Evolutionary conservation across 2,797 vertebrate genomes (phyloP).

Genomic region (Sphenodon punctatus): DNA sequence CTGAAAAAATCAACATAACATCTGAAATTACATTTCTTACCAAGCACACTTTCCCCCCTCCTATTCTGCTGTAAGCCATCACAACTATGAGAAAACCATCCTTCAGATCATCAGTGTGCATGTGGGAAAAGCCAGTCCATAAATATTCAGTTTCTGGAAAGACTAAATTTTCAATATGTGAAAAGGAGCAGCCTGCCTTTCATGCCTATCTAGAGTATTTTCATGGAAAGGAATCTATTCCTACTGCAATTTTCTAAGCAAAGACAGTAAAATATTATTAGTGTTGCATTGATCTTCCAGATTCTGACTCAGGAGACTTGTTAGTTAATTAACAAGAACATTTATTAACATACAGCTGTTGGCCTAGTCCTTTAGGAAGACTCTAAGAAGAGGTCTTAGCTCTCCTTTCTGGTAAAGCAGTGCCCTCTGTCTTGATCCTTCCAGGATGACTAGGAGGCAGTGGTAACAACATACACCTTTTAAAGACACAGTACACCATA

Average conservation of each 20-base stretch:
- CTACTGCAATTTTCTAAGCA: background rate
- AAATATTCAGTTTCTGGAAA: background rate
- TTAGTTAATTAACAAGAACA: too few species aligned
- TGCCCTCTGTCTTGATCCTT: too few species aligned
- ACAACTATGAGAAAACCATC: background rate
- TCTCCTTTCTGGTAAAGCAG: too few species aligned
- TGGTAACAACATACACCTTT: too few species aligned
- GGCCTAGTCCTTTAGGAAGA: too few species aligned
- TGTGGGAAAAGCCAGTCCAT: fast-evolving
- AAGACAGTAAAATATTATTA: background rate
- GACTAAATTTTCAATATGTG: background rate
- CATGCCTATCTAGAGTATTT: background rate
- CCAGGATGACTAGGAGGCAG: too few species aligned
- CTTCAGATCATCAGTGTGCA: background rate
- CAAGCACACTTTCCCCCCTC: background rate
- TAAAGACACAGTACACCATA: too few species aligned
- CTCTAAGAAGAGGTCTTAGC: too few species aligned
- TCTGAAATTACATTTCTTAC: background rate
- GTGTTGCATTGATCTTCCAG: too few species aligned
- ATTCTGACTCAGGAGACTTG: too few species aligned
- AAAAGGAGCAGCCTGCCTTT: background rate
- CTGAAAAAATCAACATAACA: background rate
- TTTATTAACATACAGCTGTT: too few species aligned
- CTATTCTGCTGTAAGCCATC: background rate
- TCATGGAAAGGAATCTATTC: background rate